Evolutionary conservation across 2,888 invertebrate species (phyloP).

Genomic region (Drosophila setosimentum): DNA sequence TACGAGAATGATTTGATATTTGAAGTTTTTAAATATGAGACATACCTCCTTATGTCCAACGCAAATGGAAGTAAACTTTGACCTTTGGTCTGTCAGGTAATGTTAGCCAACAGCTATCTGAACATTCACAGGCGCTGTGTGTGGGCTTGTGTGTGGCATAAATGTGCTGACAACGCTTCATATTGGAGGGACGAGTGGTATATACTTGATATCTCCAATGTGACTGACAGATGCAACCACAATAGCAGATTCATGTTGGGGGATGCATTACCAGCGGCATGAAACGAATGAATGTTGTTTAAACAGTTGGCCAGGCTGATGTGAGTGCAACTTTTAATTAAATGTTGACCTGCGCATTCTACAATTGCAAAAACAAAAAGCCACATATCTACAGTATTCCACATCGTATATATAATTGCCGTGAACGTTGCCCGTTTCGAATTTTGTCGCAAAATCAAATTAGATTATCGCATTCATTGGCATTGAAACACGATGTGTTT

Average conservation of each 20-base stretch:
- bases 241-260: background rate
- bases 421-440: conserved; percentile 22
- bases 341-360: conserved; percentile 49
- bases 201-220: conserved; percentile 10
- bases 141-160: conserved; percentile 9
- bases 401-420: background rate
- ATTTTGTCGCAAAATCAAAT: conserved; percentile 62
- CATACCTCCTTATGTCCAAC: background rate
- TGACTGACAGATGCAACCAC: conserved; percentile 27
- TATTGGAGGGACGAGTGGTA: background rate
- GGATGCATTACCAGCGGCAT: background rate
- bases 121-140: conserved; percentile 1
- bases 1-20: background rate
- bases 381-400: background rate
- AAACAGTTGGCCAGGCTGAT: conserved; percentile 13
- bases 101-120: conserved; percentile 1
- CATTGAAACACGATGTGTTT: conserved; percentile 47
- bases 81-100: conserved; percentile 36
- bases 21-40: background rate
- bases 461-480: conserved; percentile 49
- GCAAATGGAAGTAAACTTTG: conserved; percentile 10
- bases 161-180: conserved; percentile 21
- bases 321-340: conserved; percentile 62
- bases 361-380: conserved; percentile 6
- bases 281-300: background rate